Percentiles rank a stretch among this genome's conserved stretches.
These are phyloP conservation scores for Artibeus jamaicensis DNA, from an alignment of 2,797 vertebrate species.

Conservation along the genomic window DNA sequence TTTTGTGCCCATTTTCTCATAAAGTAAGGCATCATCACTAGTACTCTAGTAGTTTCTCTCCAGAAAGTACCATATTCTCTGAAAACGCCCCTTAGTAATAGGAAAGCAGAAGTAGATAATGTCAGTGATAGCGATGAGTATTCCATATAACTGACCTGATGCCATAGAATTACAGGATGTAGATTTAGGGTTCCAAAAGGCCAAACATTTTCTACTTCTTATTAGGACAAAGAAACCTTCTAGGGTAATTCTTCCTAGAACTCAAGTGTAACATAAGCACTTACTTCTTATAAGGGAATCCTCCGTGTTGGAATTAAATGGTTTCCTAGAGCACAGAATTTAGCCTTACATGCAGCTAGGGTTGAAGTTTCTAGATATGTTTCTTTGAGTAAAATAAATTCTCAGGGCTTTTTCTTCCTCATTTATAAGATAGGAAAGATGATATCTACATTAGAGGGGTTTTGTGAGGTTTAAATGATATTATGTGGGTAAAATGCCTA, in stretches of 20 bases:
- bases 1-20: background rate
- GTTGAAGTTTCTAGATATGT: background rate
- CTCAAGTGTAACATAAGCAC: background rate
- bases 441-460: background rate
- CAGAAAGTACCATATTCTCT: background rate
- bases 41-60: background rate
- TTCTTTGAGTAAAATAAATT: background rate
- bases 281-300: background rate
- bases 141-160: background rate
- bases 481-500: background rate
- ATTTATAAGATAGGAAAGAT: background rate
- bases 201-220: constrained; percentile 31
- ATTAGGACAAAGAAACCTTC: background rate
- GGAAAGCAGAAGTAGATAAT: background rate
- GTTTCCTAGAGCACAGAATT: constrained; percentile 4
- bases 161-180: background rate
- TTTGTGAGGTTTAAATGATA: background rate
- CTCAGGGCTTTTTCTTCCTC: background rate
- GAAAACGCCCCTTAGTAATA: background rate
- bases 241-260: background rate
- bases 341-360: background rate
- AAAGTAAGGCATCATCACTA: background rate
- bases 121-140: background rate
- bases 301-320: background rate
- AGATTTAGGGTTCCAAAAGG: background rate